phyloP scores from a whole-genome alignment of 2,113 vertebrate species.

The Hyaena hyaena region DNA sequence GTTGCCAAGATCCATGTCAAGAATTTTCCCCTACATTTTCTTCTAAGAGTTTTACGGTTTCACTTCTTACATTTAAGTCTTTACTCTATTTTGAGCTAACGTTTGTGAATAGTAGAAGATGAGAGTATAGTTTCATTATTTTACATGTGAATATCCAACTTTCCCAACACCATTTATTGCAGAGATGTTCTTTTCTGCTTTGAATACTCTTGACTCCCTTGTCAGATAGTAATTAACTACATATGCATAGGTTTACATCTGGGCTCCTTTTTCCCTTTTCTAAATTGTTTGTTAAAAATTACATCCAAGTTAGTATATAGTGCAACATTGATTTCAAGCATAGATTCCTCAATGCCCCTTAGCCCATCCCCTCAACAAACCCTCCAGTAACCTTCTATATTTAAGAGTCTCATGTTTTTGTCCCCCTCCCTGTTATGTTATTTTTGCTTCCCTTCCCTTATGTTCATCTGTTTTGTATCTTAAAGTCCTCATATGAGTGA shows the following conservation, averaged over 20 bases:
- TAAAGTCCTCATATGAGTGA: no score
- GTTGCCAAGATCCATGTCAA: not conserved
- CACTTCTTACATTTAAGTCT: not conserved
- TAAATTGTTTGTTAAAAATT: no score
- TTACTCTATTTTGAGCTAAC: not conserved
- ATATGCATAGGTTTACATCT: not conserved
- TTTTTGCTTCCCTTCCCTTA: no score
- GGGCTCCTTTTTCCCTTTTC: no score
- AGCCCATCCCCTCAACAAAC: no score
- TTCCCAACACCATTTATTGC: not conserved
- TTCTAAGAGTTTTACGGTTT: not conserved
- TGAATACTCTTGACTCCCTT: not conserved
- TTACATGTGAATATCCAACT: not conserved
- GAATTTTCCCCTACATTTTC: not conserved
- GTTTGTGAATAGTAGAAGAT: not conserved
- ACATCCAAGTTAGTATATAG: no score
- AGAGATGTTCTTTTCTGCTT: not conserved
- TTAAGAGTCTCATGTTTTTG: no score
- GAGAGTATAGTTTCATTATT: not conserved
- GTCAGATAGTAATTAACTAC: not conserved
- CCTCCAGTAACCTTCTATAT: no score
- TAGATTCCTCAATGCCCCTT: no score
- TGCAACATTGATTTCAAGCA: no score
- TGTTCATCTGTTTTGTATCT: no score
- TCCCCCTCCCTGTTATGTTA: no score